These are phyloP conservation scores for Morelia viridis DNA, from an alignment of 2,797 vertebrate species.

Conservation along the genomic window DNA sequence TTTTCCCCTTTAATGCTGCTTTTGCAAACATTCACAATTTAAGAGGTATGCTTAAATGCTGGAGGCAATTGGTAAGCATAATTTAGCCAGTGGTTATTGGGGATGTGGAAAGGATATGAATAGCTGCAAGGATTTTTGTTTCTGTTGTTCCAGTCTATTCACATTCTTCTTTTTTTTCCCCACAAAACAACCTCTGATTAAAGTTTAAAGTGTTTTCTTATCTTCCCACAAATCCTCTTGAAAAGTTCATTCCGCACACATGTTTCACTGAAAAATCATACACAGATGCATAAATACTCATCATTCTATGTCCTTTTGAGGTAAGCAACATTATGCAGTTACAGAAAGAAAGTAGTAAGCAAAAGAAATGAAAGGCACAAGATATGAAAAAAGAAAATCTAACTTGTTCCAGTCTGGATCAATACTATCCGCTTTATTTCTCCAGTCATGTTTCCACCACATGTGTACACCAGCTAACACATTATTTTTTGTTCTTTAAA, in stretches of 20 bases:
- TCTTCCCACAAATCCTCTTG: neutral
- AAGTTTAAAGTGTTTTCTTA: constrained; percentile 8
- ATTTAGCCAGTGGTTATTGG: constrained; percentile 1
- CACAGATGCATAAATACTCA: neutral
- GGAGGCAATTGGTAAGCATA: constrained; percentile 7
- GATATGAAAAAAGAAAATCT: neutral
- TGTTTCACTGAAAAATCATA: neutral
- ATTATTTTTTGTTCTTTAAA: neutral
- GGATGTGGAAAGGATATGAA: neutral
- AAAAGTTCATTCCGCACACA: neutral
- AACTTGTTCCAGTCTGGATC: neutral
- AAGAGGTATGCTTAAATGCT: constrained; percentile 13
- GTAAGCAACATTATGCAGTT: neutral
- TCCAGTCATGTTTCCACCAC: neutral
- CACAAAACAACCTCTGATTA: neutral
- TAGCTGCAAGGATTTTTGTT: neutral
- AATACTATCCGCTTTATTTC: neutral
- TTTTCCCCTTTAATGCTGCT: neutral
- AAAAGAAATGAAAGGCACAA: neutral
- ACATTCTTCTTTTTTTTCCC: neutral
- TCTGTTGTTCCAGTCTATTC: neutral
- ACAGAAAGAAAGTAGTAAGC: neutral
- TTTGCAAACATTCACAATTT: constrained; percentile 17
- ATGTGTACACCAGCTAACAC: neutral
- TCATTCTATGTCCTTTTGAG: neutral